Evolutionary conservation across 2,113 vertebrate genomes (phyloP), one percentile per base, ranked within the genome.

Genomic region (Prochilodus magdalenae): DNA sequence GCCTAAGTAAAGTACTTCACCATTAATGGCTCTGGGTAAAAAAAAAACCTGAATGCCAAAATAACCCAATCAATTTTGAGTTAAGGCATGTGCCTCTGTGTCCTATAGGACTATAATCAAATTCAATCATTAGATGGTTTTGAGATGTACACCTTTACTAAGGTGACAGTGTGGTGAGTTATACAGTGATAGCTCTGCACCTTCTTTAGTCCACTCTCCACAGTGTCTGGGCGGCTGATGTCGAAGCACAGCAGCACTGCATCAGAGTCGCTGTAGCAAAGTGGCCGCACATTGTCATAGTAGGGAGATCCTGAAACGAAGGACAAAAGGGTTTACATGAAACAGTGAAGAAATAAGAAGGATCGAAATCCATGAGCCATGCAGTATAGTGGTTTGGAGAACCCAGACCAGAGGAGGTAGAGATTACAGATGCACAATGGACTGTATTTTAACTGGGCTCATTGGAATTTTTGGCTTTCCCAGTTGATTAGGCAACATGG

Each of bases 241-340:
- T 99, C 97, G n/a, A 99, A 98, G 90, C 97, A 99, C 44, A 98
- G 92, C 86, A 99, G 90, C 26, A 98, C 96, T 0, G 97, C 97
- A 0, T 99, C 97, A 0, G 97, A 98, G 88, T 98, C 97, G 0
- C 97, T 98, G 91, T 99, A 99, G 95, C 97, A 99, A 16, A 99
- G 95, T 12, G 97, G 97, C 26, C 97, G 94, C 81, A 99, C 97
- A 0, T 98, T 99, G 86, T 99, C 97, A 0, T 98, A 99, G 92
- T 99, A 98, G 0, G 97, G 97, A 65, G 97, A 98, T 20, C 97
- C 97, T 98, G 83, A 14, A 82, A 80, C 24, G 0, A 87, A 3
- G 78, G 5, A 65, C 6, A 57, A 30, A 26, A 26, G 36, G 15
- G 4, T 11, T 67, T n/a, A 16, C 15, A 7, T 44, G 40, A 47